A percentile compares a stretch with the other conserved stretches of the same genome.
phyloP scores from a whole-genome alignment of 1,140 invertebrate species.

The Megathymus violae region DNA sequence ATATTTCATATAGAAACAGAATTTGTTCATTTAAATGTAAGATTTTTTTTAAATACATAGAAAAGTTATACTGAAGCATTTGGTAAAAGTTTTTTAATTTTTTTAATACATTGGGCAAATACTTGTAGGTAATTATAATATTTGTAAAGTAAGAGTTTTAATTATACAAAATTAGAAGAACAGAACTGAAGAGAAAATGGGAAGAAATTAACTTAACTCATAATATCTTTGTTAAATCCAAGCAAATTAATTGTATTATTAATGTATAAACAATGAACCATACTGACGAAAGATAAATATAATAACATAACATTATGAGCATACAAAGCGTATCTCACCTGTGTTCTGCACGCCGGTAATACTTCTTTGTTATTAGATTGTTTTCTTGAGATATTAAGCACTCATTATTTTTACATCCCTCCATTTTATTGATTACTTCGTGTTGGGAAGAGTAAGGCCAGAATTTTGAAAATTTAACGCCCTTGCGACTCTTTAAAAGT shows the following conservation, averaged over 20 bases:
- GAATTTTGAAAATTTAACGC: constrained; percentile 37
- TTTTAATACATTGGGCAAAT: too few relatives aligned
- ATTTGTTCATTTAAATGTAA: too few relatives aligned
- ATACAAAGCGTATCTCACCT: constrained; percentile 51
- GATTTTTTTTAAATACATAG: too few relatives aligned
- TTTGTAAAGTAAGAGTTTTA: too few relatives aligned
- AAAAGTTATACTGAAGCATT: too few relatives aligned
- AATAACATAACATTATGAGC: not conserved
- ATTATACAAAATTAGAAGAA: too few relatives aligned
- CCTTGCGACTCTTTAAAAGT: constrained; percentile 31
- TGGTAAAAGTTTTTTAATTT: too few relatives aligned
- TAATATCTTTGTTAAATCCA: constrained; percentile 1
- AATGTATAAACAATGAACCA: constrained; percentile 3
- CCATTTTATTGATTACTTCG: constrained; percentile 42
- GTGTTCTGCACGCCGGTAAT: constrained; percentile 70
- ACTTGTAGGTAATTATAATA: too few relatives aligned
- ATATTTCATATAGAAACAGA: too few relatives aligned
- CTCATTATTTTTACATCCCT: constrained; percentile 51
- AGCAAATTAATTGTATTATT: constrained; percentile 12
- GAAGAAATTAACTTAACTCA: too few relatives aligned
- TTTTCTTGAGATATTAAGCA: constrained; percentile 48
- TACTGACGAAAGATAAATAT: constrained; percentile 11
- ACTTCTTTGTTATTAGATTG: constrained; percentile 62
- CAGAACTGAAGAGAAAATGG: too few relatives aligned
- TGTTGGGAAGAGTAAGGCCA: constrained; percentile 26